Evolutionary conservation across 2,797 vertebrate species (phyloP).

Genomic region (Acanthis flammea): DNA sequence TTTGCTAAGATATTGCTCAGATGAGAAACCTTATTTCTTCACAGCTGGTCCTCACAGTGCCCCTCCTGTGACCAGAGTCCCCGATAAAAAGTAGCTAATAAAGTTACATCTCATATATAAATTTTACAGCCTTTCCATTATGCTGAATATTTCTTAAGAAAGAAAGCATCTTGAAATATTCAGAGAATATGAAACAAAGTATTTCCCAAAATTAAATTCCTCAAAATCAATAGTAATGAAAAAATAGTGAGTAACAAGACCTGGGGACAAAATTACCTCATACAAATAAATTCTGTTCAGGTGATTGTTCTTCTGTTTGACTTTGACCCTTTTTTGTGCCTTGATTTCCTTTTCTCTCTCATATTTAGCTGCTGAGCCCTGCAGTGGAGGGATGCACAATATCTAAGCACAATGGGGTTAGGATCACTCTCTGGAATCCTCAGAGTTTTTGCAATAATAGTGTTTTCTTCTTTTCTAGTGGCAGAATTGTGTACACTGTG

Average conservation of each 20-base stretch:
- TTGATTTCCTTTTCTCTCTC: background rate
- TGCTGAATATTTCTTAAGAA: background rate
- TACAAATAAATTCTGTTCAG: background rate
- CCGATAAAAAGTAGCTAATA: background rate
- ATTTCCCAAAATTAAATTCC: background rate
- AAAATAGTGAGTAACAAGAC: background rate
- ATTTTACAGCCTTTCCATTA: background rate
- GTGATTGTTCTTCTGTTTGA: background rate
- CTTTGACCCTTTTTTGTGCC: background rate
- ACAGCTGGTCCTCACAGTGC: background rate
- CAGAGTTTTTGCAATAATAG: background rate
- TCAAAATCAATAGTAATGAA: background rate
- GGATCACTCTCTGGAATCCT: background rate
- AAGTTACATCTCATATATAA: background rate
- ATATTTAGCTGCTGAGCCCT: background rate
- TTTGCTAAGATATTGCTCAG: background rate
- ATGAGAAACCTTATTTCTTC: background rate
- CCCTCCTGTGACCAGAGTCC: background rate
- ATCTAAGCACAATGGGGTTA: accelerated
- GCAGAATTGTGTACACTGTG: background rate
- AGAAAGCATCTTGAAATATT: background rate
- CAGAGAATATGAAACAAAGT: background rate
- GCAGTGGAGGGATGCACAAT: background rate
- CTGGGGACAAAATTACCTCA: background rate
- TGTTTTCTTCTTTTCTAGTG: background rate